Evolutionary conservation across 2,888 invertebrate genomes (phyloP).

Genomic region (Sisyra nigra): DNA sequence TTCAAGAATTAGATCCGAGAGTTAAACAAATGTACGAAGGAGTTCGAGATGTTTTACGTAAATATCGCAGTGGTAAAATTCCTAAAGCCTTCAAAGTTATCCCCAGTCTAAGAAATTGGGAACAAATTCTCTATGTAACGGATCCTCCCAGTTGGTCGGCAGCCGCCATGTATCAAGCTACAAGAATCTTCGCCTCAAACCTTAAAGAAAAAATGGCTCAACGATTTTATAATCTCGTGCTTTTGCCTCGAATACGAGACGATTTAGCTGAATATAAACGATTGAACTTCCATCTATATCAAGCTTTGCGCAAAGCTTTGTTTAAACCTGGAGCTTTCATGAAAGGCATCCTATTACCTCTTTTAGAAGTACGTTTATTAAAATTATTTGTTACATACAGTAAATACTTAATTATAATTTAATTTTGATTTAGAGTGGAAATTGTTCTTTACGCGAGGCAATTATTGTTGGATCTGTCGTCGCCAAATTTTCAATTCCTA

Average conservation of each 20-base stretch:
- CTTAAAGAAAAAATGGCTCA: slow-evolving; percentile 94
- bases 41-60: slow-evolving; percentile 70
- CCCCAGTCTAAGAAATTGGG: slow-evolving; percentile 86
- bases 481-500: slow-evolving; percentile 81
- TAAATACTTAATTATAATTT: slow-evolving; percentile 17
- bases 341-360: slow-evolving; percentile 62
- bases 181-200: slow-evolving; percentile 92
- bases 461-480: slow-evolving; percentile 87
- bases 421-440: slow-evolving; percentile 50
- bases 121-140: slow-evolving; percentile 71
- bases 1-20: slow-evolving; percentile 71
- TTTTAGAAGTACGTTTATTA: slow-evolving; percentile 33
- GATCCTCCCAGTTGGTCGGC: slow-evolving; percentile 96
- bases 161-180: slow-evolving; percentile 92
- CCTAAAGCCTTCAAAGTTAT: slow-evolving; percentile 98
- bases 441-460: slow-evolving; percentile 89
- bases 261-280: slow-evolving; percentile 91
- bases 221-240: slow-evolving; percentile 81
- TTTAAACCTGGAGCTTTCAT: slow-evolving; percentile 97
- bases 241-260: slow-evolving; percentile 84
- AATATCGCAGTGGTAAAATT: slow-evolving; percentile 88
- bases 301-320: slow-evolving; percentile 79
- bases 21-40: slow-evolving; percentile 81
- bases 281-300: slow-evolving; percentile 91
- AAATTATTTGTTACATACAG: not conserved